Percentiles rank a stretch among this genome's conserved stretches.
phyloP scores from a whole-genome alignment of 2,797 vertebrate genomes.

The Pogoniulus pusillus region DNA sequence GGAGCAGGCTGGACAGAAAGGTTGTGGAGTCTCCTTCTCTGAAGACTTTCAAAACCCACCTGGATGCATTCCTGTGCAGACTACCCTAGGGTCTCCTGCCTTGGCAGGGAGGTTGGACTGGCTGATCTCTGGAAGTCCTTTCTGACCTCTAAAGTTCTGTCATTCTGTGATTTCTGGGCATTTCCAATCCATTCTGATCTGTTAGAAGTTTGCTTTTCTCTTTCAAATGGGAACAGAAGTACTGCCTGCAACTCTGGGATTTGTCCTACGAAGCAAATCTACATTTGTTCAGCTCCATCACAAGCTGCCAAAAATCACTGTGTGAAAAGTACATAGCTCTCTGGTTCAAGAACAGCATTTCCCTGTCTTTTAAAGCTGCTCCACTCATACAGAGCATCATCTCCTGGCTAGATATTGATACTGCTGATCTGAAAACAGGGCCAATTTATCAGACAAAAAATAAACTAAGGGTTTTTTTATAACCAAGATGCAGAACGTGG shows the following conservation, averaged over 20 bases:
- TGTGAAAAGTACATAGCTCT: not conserved
- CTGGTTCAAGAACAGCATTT: conserved; percentile 17
- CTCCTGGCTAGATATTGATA: conserved; percentile 30
- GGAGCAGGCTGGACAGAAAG: too few species aligned
- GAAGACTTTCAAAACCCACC: too few species aligned
- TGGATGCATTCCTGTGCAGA: too few species aligned
- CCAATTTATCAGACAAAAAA: conserved; percentile 19
- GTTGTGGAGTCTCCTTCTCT: too few species aligned
- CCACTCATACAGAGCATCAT: not conserved
- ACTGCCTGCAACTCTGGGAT: not conserved
- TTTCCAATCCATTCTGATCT: not conserved
- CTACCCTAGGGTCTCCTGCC: too few species aligned
- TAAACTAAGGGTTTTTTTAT: conserved; percentile 4
- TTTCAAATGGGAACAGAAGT: not conserved
- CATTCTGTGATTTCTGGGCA: not conserved
- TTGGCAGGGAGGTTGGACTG: too few species aligned
- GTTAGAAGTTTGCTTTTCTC: not conserved
- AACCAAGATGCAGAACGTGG: not conserved
- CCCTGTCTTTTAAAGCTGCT: conserved; percentile 2
- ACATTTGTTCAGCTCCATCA: conserved; percentile 24
- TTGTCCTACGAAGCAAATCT: conserved; percentile 17
- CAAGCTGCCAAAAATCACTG: conserved; percentile 19
- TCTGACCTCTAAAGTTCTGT: too few species aligned
- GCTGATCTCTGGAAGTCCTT: too few species aligned
- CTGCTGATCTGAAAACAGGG: not conserved